Evolutionary conservation across 2,888 invertebrate genomes (phyloP).

Genomic region (Ichneumon xanthorius): DNA sequence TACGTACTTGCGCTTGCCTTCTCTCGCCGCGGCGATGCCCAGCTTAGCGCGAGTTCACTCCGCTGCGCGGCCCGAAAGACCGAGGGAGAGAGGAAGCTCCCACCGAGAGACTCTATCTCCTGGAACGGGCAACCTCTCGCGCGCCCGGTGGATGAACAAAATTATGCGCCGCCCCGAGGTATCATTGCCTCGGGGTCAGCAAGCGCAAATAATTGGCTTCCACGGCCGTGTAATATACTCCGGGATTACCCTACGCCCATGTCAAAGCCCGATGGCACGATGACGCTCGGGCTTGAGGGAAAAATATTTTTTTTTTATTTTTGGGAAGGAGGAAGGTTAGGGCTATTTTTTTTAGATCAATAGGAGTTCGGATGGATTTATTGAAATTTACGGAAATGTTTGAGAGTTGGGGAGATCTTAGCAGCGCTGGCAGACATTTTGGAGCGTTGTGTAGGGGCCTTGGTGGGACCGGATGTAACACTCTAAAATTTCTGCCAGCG

Average conservation of each 20-base stretch:
- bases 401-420: no score
- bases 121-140: constrained; percentile 19
- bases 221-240: constrained; percentile 75
- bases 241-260: constrained; percentile 71
- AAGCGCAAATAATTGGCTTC: constrained; percentile 82
- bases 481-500: no score
- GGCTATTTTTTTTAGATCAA: no score
- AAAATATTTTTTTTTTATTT: constrained; percentile 30
- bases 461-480: no score
- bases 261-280: constrained; percentile 57
- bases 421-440: no score
- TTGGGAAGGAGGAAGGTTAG: no score
- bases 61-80: background rate
- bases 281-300: constrained; percentile 46
- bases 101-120: constrained; percentile 48
- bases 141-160: constrained; percentile 73
- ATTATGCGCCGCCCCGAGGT: constrained; percentile 82
- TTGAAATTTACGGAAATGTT: no score
- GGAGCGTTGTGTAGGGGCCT: no score
- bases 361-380: no score
- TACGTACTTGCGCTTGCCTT: constrained; percentile 79
- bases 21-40: constrained; percentile 6
- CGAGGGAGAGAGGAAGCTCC: constrained; percentile 2
- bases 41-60: constrained; percentile 8
- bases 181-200: constrained; percentile 81